Conservation (phyloP, 2,797 vertebrate species). For the Euphonia xanthogaster region DNA sequence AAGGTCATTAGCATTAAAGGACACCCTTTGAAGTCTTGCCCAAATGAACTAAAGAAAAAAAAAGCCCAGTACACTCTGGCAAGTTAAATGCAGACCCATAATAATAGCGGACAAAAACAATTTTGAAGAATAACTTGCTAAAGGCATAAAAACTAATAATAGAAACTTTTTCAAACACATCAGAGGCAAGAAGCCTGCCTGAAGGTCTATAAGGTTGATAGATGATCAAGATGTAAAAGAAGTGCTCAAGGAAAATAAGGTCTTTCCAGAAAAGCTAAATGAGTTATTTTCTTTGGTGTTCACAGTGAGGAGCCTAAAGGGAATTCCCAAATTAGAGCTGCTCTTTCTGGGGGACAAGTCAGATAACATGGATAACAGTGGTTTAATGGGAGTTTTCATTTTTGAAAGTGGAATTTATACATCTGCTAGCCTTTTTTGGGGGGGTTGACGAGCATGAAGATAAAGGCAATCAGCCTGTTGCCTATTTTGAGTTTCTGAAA, state of each 20-base stretch:
- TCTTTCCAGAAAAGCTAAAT: conserved; percentile 57
- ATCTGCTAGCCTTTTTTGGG: background rate
- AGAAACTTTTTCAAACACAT: conserved; percentile 61
- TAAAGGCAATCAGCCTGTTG: background rate
- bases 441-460: background rate
- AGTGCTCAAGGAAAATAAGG: conserved; percentile 58
- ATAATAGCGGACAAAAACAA: conserved; percentile 44
- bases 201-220: conserved; percentile 61
- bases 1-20: conserved; percentile 35
- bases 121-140: conserved; percentile 66
- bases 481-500: background rate
- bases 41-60: background rate
- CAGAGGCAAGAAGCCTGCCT: conserved; percentile 43
- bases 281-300: conserved; percentile 62
- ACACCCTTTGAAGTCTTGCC: conserved; percentile 32
- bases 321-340: conserved; percentile 46
- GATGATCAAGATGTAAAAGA: conserved; percentile 68
- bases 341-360: conserved; percentile 10
- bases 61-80: background rate
- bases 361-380: background rate
- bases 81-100: conserved; percentile 51
- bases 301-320: conserved; percentile 32
- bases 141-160: conserved; percentile 64
- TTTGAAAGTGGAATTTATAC: background rate
- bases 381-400: background rate